A percentile compares a stretch with the other conserved stretches of the same genome.
Evolutionary conservation across 2,888 invertebrate genomes (phyloP).

Genomic region (Eupsilia transversa): DNA sequence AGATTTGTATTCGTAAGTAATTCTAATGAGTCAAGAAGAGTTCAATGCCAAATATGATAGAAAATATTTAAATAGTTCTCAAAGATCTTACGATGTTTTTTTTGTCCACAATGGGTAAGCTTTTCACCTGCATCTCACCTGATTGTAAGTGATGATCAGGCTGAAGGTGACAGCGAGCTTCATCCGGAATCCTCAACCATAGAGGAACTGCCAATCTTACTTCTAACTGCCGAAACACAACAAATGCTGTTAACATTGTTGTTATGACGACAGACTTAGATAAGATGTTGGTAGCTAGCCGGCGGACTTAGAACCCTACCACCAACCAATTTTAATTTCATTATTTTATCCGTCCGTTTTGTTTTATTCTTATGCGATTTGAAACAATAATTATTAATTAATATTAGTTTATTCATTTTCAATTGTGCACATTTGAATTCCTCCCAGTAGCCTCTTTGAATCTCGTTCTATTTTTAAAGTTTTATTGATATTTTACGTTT

Average conservation of each 20-base stretch:
- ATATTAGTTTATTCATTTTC: background rate
- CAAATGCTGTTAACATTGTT: too few species aligned
- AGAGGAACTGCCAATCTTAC: too few species aligned
- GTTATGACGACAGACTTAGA: too few species aligned
- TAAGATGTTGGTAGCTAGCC: too few species aligned
- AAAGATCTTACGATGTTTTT: background rate
- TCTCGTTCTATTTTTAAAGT: background rate
- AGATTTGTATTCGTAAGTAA: background rate
- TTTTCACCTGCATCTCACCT: too few species aligned
- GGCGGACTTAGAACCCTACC: too few species aligned
- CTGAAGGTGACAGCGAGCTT: too few species aligned
- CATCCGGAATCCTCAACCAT: too few species aligned
- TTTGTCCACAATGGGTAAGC: too few species aligned
- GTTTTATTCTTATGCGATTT: background rate
- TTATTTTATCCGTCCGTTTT: constrained; percentile 36
- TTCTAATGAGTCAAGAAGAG: background rate
- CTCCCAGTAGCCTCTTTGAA: background rate
- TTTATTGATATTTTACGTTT: background rate
- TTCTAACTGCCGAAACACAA: too few species aligned
- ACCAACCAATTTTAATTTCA: background rate
- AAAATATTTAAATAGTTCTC: background rate
- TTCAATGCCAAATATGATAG: background rate
- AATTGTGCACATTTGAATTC: background rate
- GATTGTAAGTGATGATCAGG: too few species aligned
- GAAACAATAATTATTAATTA: background rate